Conservation (phyloP, 2,797 vertebrate genomes). For the Neosilurus hyrtlii region DNA sequence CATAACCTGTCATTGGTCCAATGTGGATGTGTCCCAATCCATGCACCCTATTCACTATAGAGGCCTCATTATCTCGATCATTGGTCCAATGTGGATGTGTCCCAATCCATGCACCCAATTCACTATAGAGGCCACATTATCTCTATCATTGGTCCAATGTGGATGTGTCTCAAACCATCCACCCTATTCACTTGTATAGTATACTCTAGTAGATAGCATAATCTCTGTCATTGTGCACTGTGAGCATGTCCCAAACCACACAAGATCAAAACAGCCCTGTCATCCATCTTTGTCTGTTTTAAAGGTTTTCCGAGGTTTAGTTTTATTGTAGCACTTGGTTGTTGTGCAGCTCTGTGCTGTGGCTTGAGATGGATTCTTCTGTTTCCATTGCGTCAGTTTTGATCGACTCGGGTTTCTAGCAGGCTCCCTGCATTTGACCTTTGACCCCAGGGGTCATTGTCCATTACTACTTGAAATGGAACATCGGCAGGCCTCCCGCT, state of each 20-base stretch:
- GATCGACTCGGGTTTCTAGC: slow-evolving; percentile 57
- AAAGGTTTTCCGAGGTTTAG: neutral
- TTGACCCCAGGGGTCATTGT: slow-evolving; percentile 68
- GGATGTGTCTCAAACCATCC: neutral
- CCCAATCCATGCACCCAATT: neutral
- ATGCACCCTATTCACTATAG: neutral
- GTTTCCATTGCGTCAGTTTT: slow-evolving; percentile 48
- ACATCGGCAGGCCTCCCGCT: slow-evolving; percentile 62
- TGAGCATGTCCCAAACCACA: neutral
- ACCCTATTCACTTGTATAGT: too few relatives aligned
- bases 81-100: neutral
- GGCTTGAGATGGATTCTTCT: neutral
- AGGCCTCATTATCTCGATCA: neutral
- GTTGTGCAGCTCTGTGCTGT: neutral
- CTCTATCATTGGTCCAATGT: neutral
- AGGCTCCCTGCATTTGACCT: slow-evolving; percentile 59
- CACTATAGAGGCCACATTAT: neutral
- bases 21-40: neutral
- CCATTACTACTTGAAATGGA: slow-evolving; percentile 70
- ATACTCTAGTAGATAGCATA: too few relatives aligned
- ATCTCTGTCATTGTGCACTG: neutral
- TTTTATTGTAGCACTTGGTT: neutral
- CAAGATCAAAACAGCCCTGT: neutral
- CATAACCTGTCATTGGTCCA: neutral
- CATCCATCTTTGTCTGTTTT: slow-evolving; percentile 8